Base-by-base conservation (phyloP, 2,888 invertebrate species). In the Priocnemis perturbator region DNA sequence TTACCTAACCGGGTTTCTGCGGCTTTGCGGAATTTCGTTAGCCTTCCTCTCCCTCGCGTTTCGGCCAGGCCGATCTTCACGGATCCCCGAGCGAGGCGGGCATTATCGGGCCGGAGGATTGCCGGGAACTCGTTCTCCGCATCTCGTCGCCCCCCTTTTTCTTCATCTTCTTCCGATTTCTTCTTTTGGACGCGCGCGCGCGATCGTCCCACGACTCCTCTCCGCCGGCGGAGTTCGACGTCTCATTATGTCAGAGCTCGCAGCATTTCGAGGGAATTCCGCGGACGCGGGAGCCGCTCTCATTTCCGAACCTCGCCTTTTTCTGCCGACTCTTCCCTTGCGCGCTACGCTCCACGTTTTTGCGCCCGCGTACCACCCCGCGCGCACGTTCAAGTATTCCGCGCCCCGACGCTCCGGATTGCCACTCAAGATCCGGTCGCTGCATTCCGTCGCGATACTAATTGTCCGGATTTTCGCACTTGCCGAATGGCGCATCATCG, bases 171-270 rank as follows among this genome's bases (percentile, higher is more conserved):
- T 30, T 37, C 20, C 55, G 21, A 30, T 65, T 78, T 64, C 64
- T 65, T 65, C 45, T 57, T 69, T 53, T 44, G 62, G 57, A 23
- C 60, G 59, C 37, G 7, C 37, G 37, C 14, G 37, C 11, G 37
- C 37, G 11, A 64, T 57, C 44, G 58, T 4, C 17, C 44, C 20
- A 19, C 57, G 17, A 37, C 30, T 57, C n/a, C 26, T 17, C 30
- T 19, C 17, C 19, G n/a, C 26, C 37, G 11, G 7, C 37, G 26
- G 66, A 61, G 77, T 79, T 79, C 77, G 77, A 79, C 70, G 77
- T 79, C 79, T 78, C 77, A 69, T 78, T 79, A 78, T 79, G 78
- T 79, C 79, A 78, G 77, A 79, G 66, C 66, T 60, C 61, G 59
- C 20, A 15, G 57, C 64, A 69, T 79, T 78, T 74, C 69, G 77